Base-by-base conservation (phyloP, 2,113 vertebrate genomes). In the rabbit (Oryctolagus cuniculus) region DNA sequence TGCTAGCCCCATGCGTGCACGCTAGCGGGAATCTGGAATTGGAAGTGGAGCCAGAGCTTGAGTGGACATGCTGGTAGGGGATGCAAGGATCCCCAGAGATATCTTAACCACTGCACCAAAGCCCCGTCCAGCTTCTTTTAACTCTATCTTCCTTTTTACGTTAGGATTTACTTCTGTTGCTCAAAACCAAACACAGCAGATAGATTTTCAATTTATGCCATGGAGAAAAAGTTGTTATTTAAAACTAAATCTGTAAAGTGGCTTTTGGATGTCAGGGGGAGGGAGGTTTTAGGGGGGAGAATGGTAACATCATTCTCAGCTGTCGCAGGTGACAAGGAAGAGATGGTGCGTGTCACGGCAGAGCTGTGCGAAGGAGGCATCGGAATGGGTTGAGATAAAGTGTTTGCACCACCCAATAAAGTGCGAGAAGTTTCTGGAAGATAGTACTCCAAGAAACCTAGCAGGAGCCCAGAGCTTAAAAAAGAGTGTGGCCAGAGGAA, bases 191-290 rank as follows among this genome's bases (percentile, higher is more conserved):
- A 90, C 63, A 27, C 44, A 22, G 19, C 21, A 84, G 13, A 92
- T 17, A 36, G 53, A 61, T 74, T 95, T 86, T 86, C 55, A 69
- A 44, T 75, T 78, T 86, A 75, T 25, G 10, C 74, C 74, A 88
- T 24, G 10, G 49, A 77, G 5, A 22, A 64, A 74, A 61, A 64
- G 74, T 16, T 25, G 5, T 61, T 53, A 53, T 24, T 83, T 67
- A 38, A 90, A 90, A 31, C 13, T 10, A 86, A 75, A 93, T 61
- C 36, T 70, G 53, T 44, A 21, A 17, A 61, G 66, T 16, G 31
- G n/a, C 69, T 93, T 69, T 88, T 80, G 78, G 44, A 44, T 61
- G 58, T 29, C 36, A 38, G 74, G 75, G 81, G 27, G 36, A 82
- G 13, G 24, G n/a, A 34, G 27, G n/a, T 55, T 53, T 1, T 1